phyloP scores from a whole-genome alignment of 2,888 invertebrate genomes.

The Brachynemurus nebulosus region DNA sequence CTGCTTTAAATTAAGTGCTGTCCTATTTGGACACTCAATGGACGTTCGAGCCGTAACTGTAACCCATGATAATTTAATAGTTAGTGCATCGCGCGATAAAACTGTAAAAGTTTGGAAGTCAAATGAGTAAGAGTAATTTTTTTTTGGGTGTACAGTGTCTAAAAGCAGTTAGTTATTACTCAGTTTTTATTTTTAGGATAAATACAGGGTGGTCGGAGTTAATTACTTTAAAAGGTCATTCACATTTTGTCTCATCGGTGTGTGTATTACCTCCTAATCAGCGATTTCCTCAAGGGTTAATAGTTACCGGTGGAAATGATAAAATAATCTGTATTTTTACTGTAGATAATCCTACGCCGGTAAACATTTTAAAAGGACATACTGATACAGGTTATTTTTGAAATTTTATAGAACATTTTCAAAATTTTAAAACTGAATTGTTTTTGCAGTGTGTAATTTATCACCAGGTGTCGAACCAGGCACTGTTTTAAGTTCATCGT shows the following conservation, averaged over 20 bases:
- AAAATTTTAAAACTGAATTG: too few relatives aligned
- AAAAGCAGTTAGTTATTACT: too few relatives aligned
- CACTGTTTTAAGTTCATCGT: slow-evolving; percentile 71
- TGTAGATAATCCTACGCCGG: slow-evolving; percentile 50
- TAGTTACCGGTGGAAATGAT: slow-evolving; percentile 85
- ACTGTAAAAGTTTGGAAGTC: slow-evolving; percentile 78
- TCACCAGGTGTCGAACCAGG: slow-evolving; percentile 34
- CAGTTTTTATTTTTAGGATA: slow-evolving; percentile 34
- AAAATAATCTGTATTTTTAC: slow-evolving; percentile 67
- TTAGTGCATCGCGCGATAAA: slow-evolving; percentile 81
- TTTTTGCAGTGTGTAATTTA: slow-evolving; percentile 35
- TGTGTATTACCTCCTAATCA: slow-evolving; percentile 58
- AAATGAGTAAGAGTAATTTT: slow-evolving; percentile 49
- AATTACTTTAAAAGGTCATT: slow-evolving; percentile 63
- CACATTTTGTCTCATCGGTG: slow-evolving; percentile 73
- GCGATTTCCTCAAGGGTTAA: slow-evolving; percentile 58
- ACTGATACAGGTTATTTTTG: slow-evolving; percentile 54
- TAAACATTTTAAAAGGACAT: slow-evolving; percentile 62
- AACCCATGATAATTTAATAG: slow-evolving; percentile 51
- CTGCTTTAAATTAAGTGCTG: slow-evolving; percentile 63
- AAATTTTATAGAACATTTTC: too few relatives aligned
- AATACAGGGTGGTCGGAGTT: slow-evolving; percentile 50
- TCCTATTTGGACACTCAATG: slow-evolving; percentile 63
- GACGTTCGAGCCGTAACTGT: slow-evolving; percentile 70
- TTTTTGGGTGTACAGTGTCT: too few relatives aligned